These are phyloP conservation scores for Hybos culiciformis DNA, from an alignment of 2,888 invertebrate genomes.

Conservation along the genomic window DNA sequence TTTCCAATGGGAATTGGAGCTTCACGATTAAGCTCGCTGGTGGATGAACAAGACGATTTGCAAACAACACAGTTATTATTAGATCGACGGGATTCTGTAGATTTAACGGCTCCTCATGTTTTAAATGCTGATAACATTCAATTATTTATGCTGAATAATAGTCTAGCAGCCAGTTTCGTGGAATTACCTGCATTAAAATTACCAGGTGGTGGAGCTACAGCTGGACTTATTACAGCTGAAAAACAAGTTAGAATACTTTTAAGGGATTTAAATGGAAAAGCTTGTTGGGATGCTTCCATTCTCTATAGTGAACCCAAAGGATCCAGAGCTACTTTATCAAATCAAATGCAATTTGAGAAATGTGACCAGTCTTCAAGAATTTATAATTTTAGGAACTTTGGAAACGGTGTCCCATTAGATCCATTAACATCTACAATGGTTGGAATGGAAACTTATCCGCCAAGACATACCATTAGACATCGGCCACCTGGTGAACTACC, in stretches of 20 bases:
- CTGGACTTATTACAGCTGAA: conserved; percentile 64
- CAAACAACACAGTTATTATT: conserved; percentile 3
- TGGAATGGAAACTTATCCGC: conserved; percentile 42
- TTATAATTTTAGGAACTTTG: background rate
- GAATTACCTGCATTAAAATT: conserved; percentile 75
- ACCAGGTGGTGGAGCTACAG: conserved; percentile 62
- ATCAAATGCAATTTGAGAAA: background rate
- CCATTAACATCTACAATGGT: conserved; percentile 35
- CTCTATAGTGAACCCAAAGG: conserved; percentile 62
- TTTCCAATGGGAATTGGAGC: conserved; percentile 88
- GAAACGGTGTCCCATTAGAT: conserved; percentile 15
- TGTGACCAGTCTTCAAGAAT: no score
- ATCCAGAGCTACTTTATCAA: background rate
- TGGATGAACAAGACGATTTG: conserved; percentile 86
- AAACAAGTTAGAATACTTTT: conserved; percentile 76
- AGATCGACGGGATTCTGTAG: conserved; percentile 35
- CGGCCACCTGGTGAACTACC: conserved; percentile 66
- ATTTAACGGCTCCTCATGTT: conserved; percentile 67
- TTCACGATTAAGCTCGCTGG: conserved; percentile 73
- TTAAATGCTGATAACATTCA: conserved; percentile 72
- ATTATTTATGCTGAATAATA: conserved; percentile 71
- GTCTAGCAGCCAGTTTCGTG: conserved; percentile 73
- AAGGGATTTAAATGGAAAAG: conserved; percentile 85
- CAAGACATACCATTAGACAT: conserved; percentile 55
- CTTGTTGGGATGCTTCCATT: conserved; percentile 91